Percentiles rank a stretch among this genome's conserved stretches.
Evolutionary conservation across 30 jellyfish, hydroid and myxozoan genomes (phyloP).

Genomic region (Pseudorhiza aurosa): DNA sequence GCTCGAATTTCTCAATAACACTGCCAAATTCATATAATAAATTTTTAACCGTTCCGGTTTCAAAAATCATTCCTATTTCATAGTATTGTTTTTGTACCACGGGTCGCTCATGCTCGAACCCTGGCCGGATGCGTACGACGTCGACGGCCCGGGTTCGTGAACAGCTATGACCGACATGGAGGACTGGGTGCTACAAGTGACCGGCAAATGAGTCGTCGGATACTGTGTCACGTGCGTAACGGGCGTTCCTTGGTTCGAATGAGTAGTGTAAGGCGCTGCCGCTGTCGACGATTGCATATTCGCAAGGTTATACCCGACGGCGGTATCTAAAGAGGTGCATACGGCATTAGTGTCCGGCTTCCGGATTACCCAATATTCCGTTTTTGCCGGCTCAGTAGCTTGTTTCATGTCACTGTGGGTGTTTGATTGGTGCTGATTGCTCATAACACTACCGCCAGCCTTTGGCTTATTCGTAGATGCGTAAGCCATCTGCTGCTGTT

Average conservation of each 20-base stretch:
- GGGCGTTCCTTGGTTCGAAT: slow-evolving; percentile 29
- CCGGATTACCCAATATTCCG: slow-evolving; percentile 5
- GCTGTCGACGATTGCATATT: slow-evolving; percentile 27
- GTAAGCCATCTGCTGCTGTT: slow-evolving; percentile 84
- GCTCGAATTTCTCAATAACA: slow-evolving; percentile 4
- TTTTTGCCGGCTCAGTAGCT: slow-evolving; percentile 4
- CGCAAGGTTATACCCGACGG: slow-evolving; percentile 9
- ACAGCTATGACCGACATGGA: slow-evolving; percentile 30
- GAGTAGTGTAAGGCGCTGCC: not conserved
- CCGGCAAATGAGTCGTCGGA: slow-evolving; percentile 58
- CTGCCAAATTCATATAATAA: slow-evolving; percentile 40
- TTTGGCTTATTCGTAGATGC: slow-evolving; percentile 7
- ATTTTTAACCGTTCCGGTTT: slow-evolving; percentile 44
- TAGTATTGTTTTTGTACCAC: slow-evolving; percentile 12
- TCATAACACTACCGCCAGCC: not conserved
- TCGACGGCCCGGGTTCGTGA: slow-evolving; percentile 42
- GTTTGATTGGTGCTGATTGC: not conserved
- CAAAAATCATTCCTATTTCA: slow-evolving; percentile 34
- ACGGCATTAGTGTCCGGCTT: not conserved
- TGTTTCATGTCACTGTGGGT: not conserved
- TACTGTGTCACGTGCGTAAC: slow-evolving; percentile 42
- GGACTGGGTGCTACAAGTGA: slow-evolving; percentile 65
- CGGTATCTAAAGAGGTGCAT: slow-evolving; percentile 14
- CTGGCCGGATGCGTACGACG: slow-evolving; percentile 12
- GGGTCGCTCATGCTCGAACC: slow-evolving; percentile 26